Evolutionary conservation across 2,888 invertebrate species (phyloP).

Genomic region (Agelastica alni): DNA sequence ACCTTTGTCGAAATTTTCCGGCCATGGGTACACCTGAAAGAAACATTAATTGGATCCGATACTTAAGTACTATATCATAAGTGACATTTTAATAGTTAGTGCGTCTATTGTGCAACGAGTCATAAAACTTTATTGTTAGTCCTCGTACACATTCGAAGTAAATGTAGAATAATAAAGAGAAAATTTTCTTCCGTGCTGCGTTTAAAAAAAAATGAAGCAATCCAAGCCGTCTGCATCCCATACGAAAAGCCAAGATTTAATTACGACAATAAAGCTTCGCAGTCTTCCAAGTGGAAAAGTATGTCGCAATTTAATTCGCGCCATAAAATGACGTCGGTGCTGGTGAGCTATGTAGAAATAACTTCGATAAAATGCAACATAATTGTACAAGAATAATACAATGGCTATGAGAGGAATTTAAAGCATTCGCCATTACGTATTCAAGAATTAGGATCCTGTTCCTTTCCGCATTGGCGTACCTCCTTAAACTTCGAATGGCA

Average conservation of each 20-base stretch:
- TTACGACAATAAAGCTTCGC: conserved; percentile 16
- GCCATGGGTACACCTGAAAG: too few species aligned
- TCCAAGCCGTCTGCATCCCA: conserved; percentile 1
- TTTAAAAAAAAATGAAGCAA: conserved; percentile 16
- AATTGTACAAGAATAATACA: conserved; percentile 53
- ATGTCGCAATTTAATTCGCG: conserved; percentile 42
- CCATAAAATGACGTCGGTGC: conserved; percentile 41
- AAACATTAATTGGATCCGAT: too few species aligned
- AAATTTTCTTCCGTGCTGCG: too few species aligned
- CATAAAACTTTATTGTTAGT: too few species aligned
- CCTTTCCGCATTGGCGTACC: conserved; percentile 6
- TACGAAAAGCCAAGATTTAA: conserved; percentile 12
- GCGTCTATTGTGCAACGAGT: too few species aligned
- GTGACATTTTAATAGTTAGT: too few species aligned
- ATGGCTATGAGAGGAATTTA: conserved; percentile 50
- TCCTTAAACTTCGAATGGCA: too few species aligned
- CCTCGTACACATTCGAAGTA: too few species aligned
- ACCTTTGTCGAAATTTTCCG: too few species aligned
- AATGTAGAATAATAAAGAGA: too few species aligned
- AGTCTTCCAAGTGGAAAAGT: conserved; percentile 21
- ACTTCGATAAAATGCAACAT: conserved; percentile 51
- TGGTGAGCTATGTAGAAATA: conserved; percentile 43
- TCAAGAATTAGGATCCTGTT: conserved; percentile 21
- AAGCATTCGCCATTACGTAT: conserved; percentile 38
- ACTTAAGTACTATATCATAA: too few species aligned